Evolutionary conservation across 2,888 invertebrate species (phyloP).

Genomic region (Platypus cylindrus): DNA sequence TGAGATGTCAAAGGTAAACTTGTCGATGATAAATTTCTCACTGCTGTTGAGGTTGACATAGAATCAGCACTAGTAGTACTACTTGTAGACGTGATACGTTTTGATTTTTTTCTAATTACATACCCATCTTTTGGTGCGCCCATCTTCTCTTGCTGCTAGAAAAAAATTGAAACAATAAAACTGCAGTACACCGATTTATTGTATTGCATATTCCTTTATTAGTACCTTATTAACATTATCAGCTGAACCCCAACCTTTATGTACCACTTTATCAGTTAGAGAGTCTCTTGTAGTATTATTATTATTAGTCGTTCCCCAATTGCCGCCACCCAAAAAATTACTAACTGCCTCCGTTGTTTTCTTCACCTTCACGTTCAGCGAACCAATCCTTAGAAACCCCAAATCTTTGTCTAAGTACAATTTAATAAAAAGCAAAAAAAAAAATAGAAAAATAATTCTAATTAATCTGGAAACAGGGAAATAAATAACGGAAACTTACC

Average conservation of each 20-base stretch:
- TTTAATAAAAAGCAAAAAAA: neutral
- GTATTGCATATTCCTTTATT: no score
- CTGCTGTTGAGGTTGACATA: constrained; percentile 33
- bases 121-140: constrained; percentile 58
- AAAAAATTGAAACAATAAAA: neutral
- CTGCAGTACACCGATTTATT: no score
- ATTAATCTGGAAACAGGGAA: constrained; percentile 3
- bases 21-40: constrained; percentile 16
- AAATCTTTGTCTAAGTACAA: constrained; percentile 64
- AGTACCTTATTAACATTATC: constrained; percentile 65
- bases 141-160: constrained; percentile 49
- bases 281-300: no score
- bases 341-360: constrained; percentile 88
- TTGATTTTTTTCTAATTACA: constrained; percentile 50
- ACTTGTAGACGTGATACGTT: constrained; percentile 39
- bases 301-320: constrained; percentile 34
- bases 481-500: constrained; percentile 35
- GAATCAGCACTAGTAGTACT: constrained; percentile 60
- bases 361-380: constrained; percentile 82
- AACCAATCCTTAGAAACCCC: constrained; percentile 83
- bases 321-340: constrained; percentile 73
- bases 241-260: constrained; percentile 83
- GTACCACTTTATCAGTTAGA: constrained; percentile 54
- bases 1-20: constrained; percentile 9
- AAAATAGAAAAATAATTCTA: neutral